phyloP scores from a whole-genome alignment of 2,888 invertebrate genomes.

The Drosophila formosana region DNA sequence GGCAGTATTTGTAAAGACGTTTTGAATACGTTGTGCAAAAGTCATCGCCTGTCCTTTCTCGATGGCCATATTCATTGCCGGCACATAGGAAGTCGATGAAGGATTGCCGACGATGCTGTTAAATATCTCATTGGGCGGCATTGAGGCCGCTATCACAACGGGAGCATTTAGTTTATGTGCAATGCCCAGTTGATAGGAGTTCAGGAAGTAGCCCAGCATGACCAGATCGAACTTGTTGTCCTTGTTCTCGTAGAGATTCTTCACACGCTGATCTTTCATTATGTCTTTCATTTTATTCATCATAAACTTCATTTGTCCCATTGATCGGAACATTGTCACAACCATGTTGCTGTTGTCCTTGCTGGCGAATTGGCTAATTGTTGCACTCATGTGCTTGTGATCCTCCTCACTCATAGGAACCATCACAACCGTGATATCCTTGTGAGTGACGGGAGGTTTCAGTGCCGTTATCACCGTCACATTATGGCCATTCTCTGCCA shows the following conservation, averaged over 20 bases:
- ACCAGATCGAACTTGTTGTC: conserved; percentile 79
- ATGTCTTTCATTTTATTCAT: conserved; percentile 61
- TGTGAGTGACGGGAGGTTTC: conserved; percentile 68
- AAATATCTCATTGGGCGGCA: conserved; percentile 53
- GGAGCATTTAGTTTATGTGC: conserved; percentile 81
- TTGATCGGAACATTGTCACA: conserved; percentile 3
- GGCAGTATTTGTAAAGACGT: conserved; percentile 28
- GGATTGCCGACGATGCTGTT: conserved; percentile 76
- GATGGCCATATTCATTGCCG: conserved; percentile 39
- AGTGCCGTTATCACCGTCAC: conserved; percentile 79
- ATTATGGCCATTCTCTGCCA: conserved; percentile 82
- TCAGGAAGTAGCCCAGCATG: conserved; percentile 79
- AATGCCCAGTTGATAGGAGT: conserved; percentile 75
- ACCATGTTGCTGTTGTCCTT: conserved; percentile 60
- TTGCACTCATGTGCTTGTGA: conserved; percentile 26
- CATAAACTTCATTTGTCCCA: conserved; percentile 49
- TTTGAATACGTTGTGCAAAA: conserved; percentile 59
- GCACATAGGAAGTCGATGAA: conserved; percentile 62
- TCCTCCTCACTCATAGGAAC: conserved; percentile 60
- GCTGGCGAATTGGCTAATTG: conserved; percentile 49
- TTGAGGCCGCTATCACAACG: conserved; percentile 59
- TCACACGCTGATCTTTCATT: conserved; percentile 63
- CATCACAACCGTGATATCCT: conserved; percentile 57
- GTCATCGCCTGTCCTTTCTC: conserved; percentile 48
- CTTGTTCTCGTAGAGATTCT: conserved; percentile 68